Evolutionary conservation across 2,797 vertebrate species (phyloP), one percentile per base, ranked within the genome.

Genomic region (Xyrichtys novacula): DNA sequence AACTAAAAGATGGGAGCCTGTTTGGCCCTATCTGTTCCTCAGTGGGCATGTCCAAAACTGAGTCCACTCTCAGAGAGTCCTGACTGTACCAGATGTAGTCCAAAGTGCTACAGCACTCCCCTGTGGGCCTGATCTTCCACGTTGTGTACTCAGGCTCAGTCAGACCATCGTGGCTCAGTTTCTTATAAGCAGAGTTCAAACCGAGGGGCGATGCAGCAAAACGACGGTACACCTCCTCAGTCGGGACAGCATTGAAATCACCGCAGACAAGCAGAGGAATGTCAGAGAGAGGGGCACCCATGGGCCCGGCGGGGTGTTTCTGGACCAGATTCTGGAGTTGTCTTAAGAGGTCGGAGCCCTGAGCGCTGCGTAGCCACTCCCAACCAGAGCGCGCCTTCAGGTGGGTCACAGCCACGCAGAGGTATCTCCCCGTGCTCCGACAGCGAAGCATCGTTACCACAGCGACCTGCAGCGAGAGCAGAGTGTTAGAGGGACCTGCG

Each of bases 31-130:
- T 98, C 74, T 99, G 95, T 60, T 97, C 95, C 70, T 97, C 97
- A 0, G 94, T 97, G 60, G 97, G 96, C 81, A 99, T 76, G 63
- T 91, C 93, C 61, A 99, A 90, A 7, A 97, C 95, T 0, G 94
- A 88, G 1, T 95, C 91, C 66, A 98, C 98, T 0, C 87, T 92
- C 39, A 99, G 90, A 0, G 89, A 89, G 0, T 92, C 93, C 58
- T 87, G 91, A 0, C 95, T 96, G 87, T 98, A 99, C 98, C 98
- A 99, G 85, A 99, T 96, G 68, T 99, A 99, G 92, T 99, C 98
- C 85, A 99, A 92, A 0, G 98, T 99, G 76, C 94, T 91, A 31
- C 96, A 91, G 89, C 95, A 95, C 79, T 99, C 98, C 15, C 97
- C 98, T 0, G 95, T 96, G 0, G 95, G 93, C 4, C 97, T 94